Evolutionary conservation across 2,888 invertebrate genomes (phyloP).

Genomic region (Chromoteleia sp.): DNA sequence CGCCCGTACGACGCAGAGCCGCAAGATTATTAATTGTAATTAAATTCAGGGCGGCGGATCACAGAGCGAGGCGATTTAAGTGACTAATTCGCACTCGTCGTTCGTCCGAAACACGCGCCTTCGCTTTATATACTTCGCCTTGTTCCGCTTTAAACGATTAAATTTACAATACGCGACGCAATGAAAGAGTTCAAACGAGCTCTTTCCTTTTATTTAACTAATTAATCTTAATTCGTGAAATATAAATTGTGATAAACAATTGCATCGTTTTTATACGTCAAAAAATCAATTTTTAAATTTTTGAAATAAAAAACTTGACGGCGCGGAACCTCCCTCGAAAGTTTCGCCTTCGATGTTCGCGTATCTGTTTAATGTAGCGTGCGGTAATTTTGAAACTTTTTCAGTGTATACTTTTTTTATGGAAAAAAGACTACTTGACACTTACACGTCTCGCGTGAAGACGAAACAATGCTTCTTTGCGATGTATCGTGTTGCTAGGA

Average conservation of each 20-base stretch:
- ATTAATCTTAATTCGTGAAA: too few relatives aligned
- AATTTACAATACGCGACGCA: background rate
- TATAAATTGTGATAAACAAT: too few relatives aligned
- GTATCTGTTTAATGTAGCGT: constrained; percentile 43
- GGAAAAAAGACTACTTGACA: constrained; percentile 29
- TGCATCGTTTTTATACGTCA: too few relatives aligned
- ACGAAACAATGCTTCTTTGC: constrained; percentile 22
- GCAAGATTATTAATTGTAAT: constrained; percentile 81
- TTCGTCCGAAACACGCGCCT: constrained; percentile 69
- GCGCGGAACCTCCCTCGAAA: background rate
- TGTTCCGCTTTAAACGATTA: background rate
- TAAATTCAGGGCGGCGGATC: constrained; percentile 79
- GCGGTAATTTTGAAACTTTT: constrained; percentile 29
- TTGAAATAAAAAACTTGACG: background rate
- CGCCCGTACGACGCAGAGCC: constrained; percentile 74
- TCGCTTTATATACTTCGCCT: constrained; percentile 57
- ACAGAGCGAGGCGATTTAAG: constrained; percentile 74
- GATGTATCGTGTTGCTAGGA: constrained; percentile 24
- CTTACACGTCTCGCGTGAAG: constrained; percentile 13
- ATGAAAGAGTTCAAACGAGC: background rate
- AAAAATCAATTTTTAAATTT: too few relatives aligned
- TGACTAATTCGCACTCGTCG: constrained; percentile 74
- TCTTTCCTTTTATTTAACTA: too few relatives aligned
- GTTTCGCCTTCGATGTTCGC: constrained; percentile 5
- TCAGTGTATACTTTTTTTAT: background rate